Evolutionary conservation across 1,140 invertebrate genomes (phyloP), one percentile per base, ranked within the genome.

Genomic region (Pogonognathellus flavescens): DNA sequence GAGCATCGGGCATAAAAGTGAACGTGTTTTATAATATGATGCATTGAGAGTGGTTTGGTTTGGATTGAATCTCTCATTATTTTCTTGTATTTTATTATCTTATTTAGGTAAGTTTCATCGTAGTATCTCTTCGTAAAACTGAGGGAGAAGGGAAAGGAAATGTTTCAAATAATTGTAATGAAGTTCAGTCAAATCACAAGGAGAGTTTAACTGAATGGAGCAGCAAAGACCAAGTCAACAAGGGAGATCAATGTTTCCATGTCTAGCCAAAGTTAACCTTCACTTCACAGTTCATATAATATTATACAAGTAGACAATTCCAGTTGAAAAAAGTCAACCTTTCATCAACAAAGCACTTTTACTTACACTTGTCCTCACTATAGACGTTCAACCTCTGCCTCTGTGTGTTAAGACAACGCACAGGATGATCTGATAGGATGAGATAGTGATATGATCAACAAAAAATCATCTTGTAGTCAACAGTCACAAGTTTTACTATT

Each of bases 81-180:
- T 76, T 76, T 76, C 70, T 76, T 76, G 70, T 76, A 76, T 76
- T 76, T 76, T 76, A 76, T 76, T 76, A 76, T 76, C 70, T 76
- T 41, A 76, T 76, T 76, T 76, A 31, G 70, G 70, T 50, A 25
- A 70, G 66, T 50, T 49, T 76, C 16, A 6, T 49, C 31, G 31
- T 41, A 41, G 31, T 41, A 25, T 22, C 14, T 14, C 25, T 76
- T 9, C 22, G 62, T 66, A 31, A 25, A 66, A 25, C 7, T 9
- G 20, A 22, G 20, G 25, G 13, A 31, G 62, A 66, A 31, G 22
- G 18, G 59, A 60, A 59, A 60, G 20, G 60, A 66, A 66, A 66
- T 66, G 62, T 66, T 41, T 41, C 22, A 25, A 66, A 14, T 20
- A 66, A 13, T 31, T 11, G 8, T 66, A 66, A 66, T 66, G 62